Evolutionary conservation across 1,140 invertebrate genomes (phyloP), one percentile per base, ranked within the genome.

Genomic region (Drosophila cardini): DNA sequence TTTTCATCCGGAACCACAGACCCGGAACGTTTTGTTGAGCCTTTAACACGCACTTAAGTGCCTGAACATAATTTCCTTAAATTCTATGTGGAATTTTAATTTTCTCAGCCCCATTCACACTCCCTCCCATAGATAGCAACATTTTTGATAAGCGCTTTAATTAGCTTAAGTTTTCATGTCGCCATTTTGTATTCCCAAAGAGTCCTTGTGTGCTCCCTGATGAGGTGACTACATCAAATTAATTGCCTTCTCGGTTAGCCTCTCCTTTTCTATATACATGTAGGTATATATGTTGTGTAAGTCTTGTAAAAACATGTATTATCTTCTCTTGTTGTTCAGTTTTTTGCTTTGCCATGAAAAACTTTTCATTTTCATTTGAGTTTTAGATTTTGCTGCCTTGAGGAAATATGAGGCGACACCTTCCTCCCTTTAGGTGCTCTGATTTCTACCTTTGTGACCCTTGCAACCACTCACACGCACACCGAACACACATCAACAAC

Each of bases 161-260:
- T 86, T 86, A 87, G 81, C 76, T 70, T 64, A 82, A 87, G 79
- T 75, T 85, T 75, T 68, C 81, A 71, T 70, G 56, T 57, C 58
- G 82, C 48, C 58, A 72, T 64, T 74, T 76, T 48, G 58, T 32
- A 45, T 73, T 63, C 58, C 72, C 70, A 52, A 30, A 32, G 46
- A 21, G 30, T 32, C 70, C 45, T 43, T 13, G 50, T 74, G 61
- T 63, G 34, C 18, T 64, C 56, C 45, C 53, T 38, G 43, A 64
- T 73, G 78, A 75, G 74, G 48, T 82, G 78, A 64, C 75, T 86
- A 63, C 72, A 81, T 78, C 65, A 79, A 81, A 86, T 86, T 65
- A 81, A 86, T 86, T 86, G 76, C 74, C 75, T 64, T 72, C 32
- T 69, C 60, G 56, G 64, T 57, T 72, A 48, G 46, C 40, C 34